Conservation (phyloP, 2,888 invertebrate genomes). For the Dolichomitus sp. region DNA sequence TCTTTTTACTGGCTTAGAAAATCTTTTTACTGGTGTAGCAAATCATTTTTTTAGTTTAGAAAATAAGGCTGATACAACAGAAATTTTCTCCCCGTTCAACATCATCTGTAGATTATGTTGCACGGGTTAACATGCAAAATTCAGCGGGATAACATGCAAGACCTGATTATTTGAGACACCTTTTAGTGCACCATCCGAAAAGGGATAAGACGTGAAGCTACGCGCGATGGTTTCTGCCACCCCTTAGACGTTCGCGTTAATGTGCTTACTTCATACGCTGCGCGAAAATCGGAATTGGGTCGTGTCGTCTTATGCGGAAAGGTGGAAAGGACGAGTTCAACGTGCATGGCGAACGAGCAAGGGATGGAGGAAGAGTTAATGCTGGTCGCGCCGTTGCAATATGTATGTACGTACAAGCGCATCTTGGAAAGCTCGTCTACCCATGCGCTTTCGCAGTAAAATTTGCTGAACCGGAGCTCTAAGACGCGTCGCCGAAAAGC, state of each 20-base stretch:
- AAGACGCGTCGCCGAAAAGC: constrained; percentile 28
- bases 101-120: too few species aligned
- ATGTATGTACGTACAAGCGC: constrained; percentile 5
- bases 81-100: neutral
- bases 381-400: constrained; percentile 29
- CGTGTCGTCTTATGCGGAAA: constrained; percentile 39
- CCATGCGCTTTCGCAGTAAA: constrained; percentile 46
- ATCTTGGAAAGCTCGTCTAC: constrained; percentile 28
- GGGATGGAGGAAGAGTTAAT: constrained; percentile 36
- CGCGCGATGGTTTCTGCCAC: constrained; percentile 1
- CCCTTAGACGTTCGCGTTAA: constrained; percentile 57
- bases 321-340: constrained; percentile 45
- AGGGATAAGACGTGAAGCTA: neutral
- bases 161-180: neutral
- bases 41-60: too few species aligned
- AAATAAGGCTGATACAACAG: neutral
- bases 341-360: constrained; percentile 55
- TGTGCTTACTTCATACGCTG: constrained; percentile 58
- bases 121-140: too few species aligned
- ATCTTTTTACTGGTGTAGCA: too few species aligned
- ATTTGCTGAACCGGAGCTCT: constrained; percentile 39
- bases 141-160: too few species aligned
- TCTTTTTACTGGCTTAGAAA: too few species aligned
- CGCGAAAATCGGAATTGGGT: constrained; percentile 60
- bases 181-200: constrained; percentile 1